Evolutionary conservation across 1,140 invertebrate species (phyloP), one percentile per base, ranked within the genome.

Genomic region (Cydia splendana): DNA sequence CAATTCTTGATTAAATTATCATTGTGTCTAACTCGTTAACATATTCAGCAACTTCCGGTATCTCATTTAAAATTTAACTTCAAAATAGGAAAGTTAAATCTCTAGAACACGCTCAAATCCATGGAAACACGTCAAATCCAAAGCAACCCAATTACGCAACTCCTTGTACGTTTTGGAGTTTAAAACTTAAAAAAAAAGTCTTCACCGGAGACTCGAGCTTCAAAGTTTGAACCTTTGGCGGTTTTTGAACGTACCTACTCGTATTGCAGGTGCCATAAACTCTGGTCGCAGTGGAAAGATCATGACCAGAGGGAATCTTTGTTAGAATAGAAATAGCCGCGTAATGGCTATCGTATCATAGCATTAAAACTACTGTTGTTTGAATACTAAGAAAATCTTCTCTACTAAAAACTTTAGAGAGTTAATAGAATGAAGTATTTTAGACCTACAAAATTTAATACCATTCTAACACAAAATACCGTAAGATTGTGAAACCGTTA

Each of bases 241-340:
- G 65, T 67, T 34, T 71, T 2, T 9, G 24, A 38, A 45, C n/a
- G 67, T 42, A 71, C 18, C n/a, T n/a, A n/a, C n/a, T n/a, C n/a
- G n/a, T n/a, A n/a, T n/a, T 34, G 67, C 34, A 24, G 67, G 30
- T 13, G 67, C 30, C n/a, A n/a, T 38, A 71, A 71, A 71, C 67
- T 18, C n/a, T 62, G 4, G 15, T 2, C 57, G 20, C 57, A 62
- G 57, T 62, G 24, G 57, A 62, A 2, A 24, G 10, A 24, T 24
- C 18, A 24, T 24, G 20, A 24, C 10, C 57, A 62, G 57, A 18
- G n/a, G 20, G 9, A 7, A 51, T 15, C 2, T 15, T 51, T 5
- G 48, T 6, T 34, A 5, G 0, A 34, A 34, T 34, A 3, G 4
- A 6, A 34, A 34, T 6, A 3, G 34, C 34, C 5, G 34, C 34